These are phyloP conservation scores for Eupithecia pulchellata DNA, from an alignment of 2,888 invertebrate genomes.

Conservation along the genomic window DNA sequence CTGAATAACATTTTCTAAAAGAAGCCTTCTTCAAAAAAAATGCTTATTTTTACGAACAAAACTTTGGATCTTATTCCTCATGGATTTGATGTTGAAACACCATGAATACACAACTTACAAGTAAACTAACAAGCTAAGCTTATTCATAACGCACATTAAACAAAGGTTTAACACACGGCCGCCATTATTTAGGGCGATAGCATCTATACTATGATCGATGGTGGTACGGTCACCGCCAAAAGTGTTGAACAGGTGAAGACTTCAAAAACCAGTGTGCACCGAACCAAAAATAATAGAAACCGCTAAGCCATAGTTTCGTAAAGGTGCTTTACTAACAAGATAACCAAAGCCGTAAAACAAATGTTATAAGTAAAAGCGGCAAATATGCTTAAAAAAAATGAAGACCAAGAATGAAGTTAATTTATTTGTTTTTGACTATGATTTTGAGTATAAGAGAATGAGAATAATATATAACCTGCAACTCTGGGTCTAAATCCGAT, in stretches of 20 bases:
- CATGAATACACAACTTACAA: not conserved
- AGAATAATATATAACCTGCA: too few species aligned
- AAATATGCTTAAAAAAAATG: too few species aligned
- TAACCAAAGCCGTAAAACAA: not conserved
- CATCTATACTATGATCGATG: constrained; percentile 29
- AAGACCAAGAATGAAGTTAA: too few species aligned
- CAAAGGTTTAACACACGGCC: constrained; percentile 22
- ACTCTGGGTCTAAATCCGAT: too few species aligned
- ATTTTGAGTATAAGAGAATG: too few species aligned
- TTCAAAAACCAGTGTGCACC: not conserved
- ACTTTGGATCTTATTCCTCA: too few species aligned
- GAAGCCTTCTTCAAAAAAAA: too few species aligned
- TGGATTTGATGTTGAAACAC: not conserved
- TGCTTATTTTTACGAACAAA: too few species aligned
- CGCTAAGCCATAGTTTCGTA: not conserved
- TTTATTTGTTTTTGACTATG: too few species aligned
- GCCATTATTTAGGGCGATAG: constrained; percentile 32
- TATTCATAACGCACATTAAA: constrained; percentile 24
- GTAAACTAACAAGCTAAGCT: constrained; percentile 2
- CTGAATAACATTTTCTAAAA: too few species aligned
- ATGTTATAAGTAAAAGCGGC: too few species aligned
- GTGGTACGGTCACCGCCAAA: not conserved
- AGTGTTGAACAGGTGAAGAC: not conserved
- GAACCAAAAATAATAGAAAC: not conserved
- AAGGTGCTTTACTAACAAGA: not conserved